Percentiles rank a stretch among this genome's conserved stretches.
Evolutionary conservation across 2,113 vertebrate species (phyloP).

Genomic region (Pheucticus melanocephalus): DNA sequence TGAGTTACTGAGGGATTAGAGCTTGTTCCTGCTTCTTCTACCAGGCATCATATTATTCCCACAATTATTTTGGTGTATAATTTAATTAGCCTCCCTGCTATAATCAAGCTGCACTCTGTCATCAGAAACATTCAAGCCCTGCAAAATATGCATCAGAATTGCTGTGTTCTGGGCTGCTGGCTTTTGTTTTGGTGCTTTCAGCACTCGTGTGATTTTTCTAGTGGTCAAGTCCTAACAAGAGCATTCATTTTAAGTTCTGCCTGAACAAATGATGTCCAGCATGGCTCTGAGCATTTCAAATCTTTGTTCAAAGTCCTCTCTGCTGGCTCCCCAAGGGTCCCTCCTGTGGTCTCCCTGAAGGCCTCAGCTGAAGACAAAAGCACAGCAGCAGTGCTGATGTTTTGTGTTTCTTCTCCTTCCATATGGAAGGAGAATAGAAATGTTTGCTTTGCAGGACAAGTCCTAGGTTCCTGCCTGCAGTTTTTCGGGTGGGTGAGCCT

Average conservation of each 20-base stretch:
- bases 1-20: not conserved
- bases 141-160: not conserved
- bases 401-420: not conserved
- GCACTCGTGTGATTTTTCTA: not conserved
- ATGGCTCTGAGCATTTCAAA: not conserved
- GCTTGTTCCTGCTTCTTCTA: not conserved
- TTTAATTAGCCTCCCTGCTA: constrained; percentile 30
- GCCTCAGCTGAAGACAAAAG: not conserved
- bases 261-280: not conserved
- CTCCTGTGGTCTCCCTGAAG: not conserved
- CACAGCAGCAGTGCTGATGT: not conserved
- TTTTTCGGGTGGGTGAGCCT: fast-evolving
- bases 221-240: not conserved
- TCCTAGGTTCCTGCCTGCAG: not conserved
- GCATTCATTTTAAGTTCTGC: not conserved
- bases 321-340: not conserved
- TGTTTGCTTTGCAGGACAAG: not conserved
- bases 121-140: not conserved
- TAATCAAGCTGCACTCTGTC: constrained; percentile 25
- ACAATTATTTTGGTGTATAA: constrained; percentile 6
- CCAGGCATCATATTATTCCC: not conserved
- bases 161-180: not conserved
- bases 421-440: fast-evolving
- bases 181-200: not conserved
- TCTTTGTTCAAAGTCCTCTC: not conserved